Percentiles rank a stretch among this genome's conserved stretches.
These are phyloP conservation scores for Zelleria hepariella DNA, from an alignment of 2,888 invertebrate species.

Conservation along the genomic window DNA sequence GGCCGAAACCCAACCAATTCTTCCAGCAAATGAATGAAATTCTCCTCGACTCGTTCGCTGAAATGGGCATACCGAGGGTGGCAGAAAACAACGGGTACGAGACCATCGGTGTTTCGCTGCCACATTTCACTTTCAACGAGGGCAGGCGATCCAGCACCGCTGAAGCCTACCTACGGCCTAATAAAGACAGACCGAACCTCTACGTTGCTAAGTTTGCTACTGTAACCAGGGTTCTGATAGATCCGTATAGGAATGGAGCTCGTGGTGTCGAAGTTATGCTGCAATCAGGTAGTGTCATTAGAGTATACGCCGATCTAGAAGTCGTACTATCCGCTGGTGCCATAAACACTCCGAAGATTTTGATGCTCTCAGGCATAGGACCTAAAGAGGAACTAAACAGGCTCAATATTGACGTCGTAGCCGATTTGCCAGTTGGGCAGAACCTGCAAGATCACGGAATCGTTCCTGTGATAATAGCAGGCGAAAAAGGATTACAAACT, in stretches of 20 bases:
- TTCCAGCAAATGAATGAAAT: constrained; percentile 26
- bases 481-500: constrained; percentile 29
- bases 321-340: constrained; percentile 49
- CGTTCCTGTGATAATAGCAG: constrained; percentile 32
- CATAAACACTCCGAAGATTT: constrained; percentile 47
- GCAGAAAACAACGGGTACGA: constrained; percentile 35
- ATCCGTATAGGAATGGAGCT: constrained; percentile 25
- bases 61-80: constrained; percentile 34
- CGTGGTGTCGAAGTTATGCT: constrained; percentile 39
- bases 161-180: constrained; percentile 39
- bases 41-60: constrained; percentile 27
- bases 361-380: constrained; percentile 54
- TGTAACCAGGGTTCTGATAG: constrained; percentile 42
- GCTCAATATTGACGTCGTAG: constrained; percentile 30
- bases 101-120: constrained; percentile 25
- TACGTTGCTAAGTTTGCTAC: constrained; percentile 38
- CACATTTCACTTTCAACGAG: constrained; percentile 34
- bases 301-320: constrained; percentile 38
- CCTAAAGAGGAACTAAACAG: constrained; percentile 33
- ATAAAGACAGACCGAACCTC: constrained; percentile 36
- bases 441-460: constrained; percentile 49
- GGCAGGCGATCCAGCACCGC: constrained; percentile 52
- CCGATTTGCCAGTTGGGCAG: constrained; percentile 50
- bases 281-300: constrained; percentile 24
- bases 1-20: constrained; percentile 23